phyloP scores from a whole-genome alignment of 1,140 invertebrate genomes.

The Diorhabda elongata region DNA sequence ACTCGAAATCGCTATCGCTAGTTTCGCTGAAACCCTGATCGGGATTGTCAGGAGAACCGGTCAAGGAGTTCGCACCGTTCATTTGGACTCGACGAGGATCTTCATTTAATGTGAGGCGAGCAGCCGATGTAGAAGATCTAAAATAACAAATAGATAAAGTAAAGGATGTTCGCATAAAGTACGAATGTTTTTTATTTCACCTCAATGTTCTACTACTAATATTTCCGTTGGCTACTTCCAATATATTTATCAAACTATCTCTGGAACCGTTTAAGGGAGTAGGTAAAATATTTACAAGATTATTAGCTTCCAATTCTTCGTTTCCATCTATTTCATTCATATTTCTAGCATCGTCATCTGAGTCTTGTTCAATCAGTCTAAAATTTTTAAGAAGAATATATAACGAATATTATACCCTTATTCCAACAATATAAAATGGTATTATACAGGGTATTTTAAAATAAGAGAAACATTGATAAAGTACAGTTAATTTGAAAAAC shows the following conservation, averaged over 20 bases:
- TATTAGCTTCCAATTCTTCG: conserved; percentile 34
- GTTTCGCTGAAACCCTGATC: conserved; percentile 24
- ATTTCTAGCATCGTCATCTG: conserved; percentile 51
- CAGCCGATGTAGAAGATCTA: not conserved
- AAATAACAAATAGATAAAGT: not conserved
- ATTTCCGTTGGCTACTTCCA: conserved; percentile 43
- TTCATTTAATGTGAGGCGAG: not conserved
- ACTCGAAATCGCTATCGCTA: conserved; percentile 40
- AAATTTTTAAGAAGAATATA: conserved; percentile 1
- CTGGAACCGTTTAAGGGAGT: conserved; percentile 55
- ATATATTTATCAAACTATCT: conserved; percentile 50
- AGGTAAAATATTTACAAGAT: conserved; percentile 53
- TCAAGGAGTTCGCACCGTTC: not conserved
- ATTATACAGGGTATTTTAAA: no score
- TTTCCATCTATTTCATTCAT: conserved; percentile 12
- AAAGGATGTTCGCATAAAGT: no score
- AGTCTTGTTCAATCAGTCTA: conserved; percentile 55
- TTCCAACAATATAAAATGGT: not conserved
- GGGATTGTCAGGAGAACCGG: not conserved
- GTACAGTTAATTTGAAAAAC: no score
- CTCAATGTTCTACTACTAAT: conserved; percentile 6
- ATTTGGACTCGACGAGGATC: not conserved
- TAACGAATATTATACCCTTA: not conserved
- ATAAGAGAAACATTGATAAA: no score
- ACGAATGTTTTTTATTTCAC: not conserved